Base-by-base conservation (phyloP, 2,888 invertebrate genomes). In the Monoplex corrugatus region DNA sequence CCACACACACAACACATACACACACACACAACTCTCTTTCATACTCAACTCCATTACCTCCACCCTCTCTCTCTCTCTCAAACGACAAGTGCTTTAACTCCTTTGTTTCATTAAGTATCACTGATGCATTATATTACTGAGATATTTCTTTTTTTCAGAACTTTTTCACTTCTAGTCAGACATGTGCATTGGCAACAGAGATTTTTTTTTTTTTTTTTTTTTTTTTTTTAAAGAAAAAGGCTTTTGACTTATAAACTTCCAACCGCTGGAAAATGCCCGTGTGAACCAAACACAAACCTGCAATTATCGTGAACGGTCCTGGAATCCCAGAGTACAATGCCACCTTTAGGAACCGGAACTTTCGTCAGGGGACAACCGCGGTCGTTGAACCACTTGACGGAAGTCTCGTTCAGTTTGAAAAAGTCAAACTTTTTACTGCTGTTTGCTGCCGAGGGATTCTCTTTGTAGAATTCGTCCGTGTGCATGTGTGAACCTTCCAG, bases 321-420 rank as follows among this genome's bases (percentile, higher is more conserved):
- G 0, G 95, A 94, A 86, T 95, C 95, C 95, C 95, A 95, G 10
- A 95, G 89, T 2, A 95, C 92, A 90, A 95, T 92, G 10, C 95
- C 94, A 0, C 95, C 95, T 90, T 94, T 94, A 0, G 95, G 94
- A 3, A 93, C 94, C 0, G 94, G 91, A 16, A 95, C 92, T 38
- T 94, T 90, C 75, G 91, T 92, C 3, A 92, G 85, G 23, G 19
- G 45, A 87, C 94, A 94, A 2, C 93, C 93, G 72, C 91, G 92
- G 3, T 90, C 50, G 32, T 89, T 75, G 63, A 91, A 94, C 91
- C 93, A 93, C 40, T 92, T 87, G 23, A 83, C 68, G 23, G 44
- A 43, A 10, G 63, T 0, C 6, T 68, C 44, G 28, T 10, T 0
- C 28, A 78, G 45, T 40, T n/a, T 45, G 75, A n/a, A 75, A 57